These are phyloP conservation scores for Pseudomyrmex pallidus DNA, from an alignment of 1,140 invertebrate genomes.

Conservation along the genomic window DNA sequence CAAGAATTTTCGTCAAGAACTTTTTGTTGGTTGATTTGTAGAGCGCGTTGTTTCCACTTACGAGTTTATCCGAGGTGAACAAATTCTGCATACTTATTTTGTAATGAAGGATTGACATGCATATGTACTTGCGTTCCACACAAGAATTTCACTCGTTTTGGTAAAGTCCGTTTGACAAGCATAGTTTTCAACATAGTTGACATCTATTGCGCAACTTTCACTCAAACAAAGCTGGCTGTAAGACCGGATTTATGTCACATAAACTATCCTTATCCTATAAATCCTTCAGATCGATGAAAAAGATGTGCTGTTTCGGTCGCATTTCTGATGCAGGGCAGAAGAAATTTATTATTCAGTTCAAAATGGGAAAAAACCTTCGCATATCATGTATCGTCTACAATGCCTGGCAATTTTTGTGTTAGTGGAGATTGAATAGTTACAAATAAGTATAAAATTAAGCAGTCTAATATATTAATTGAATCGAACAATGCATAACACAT, in stretches of 20 bases:
- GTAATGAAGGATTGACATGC: background rate
- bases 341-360: slow-evolving; percentile 12
- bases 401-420: background rate
- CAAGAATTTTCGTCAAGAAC: background rate
- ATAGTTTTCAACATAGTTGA: slow-evolving; percentile 3
- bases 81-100: slow-evolving; percentile 52
- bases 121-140: background rate
- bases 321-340: background rate
- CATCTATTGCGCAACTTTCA: slow-evolving; percentile 73
- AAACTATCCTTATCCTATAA: slow-evolving; percentile 48
- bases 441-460: background rate
- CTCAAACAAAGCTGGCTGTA: slow-evolving; percentile 66
- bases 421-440: no score
- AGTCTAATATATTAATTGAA: slow-evolving; percentile 5
- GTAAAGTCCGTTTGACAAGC: background rate
- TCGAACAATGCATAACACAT: background rate
- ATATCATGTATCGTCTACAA: background rate
- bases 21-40: slow-evolving; percentile 4
- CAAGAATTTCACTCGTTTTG: slow-evolving; percentile 42
- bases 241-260: slow-evolving; percentile 56
- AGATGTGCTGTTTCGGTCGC: background rate
- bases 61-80: slow-evolving; percentile 10
- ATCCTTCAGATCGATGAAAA: slow-evolving; percentile 66
- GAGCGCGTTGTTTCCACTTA: slow-evolving; percentile 32
- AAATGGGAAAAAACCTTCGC: background rate